These are phyloP conservation scores for Zapus hudsonius DNA, from an alignment of 2,113 vertebrate species.

Conservation along the genomic window DNA sequence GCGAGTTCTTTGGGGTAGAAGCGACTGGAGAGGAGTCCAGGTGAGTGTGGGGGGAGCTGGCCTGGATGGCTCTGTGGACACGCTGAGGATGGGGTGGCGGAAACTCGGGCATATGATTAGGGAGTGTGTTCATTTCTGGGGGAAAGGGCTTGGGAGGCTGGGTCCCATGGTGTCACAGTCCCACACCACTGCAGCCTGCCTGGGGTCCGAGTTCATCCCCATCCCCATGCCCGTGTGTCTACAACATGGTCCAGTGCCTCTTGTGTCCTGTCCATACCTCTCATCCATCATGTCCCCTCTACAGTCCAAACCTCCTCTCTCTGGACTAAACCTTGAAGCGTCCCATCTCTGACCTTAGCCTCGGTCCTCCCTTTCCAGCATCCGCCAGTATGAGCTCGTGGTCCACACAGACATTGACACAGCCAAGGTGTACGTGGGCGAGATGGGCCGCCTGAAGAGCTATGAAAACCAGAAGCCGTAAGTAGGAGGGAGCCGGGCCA, in stretches of 20 bases:
- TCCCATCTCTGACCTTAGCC: background rate
- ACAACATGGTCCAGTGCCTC: background rate
- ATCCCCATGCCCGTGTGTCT: rapidly evolving
- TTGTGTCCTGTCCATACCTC: background rate
- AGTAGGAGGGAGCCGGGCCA: slow-evolving; percentile 76
- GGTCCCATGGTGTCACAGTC: background rate
- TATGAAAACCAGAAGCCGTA: slow-evolving; percentile 98
- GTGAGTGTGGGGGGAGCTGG: slow-evolving; percentile 78
- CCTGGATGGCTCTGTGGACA: background rate
- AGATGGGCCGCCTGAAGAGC: slow-evolving; percentile 96
- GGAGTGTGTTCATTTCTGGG: background rate
- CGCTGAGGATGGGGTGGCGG: background rate
- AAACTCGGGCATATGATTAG: rapidly evolving
- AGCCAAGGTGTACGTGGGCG: slow-evolving; percentile 93
- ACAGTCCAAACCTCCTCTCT: background rate
- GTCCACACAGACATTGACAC: slow-evolving; percentile 90
- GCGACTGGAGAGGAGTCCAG: slow-evolving; percentile 97
- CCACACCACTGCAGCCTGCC: background rate
- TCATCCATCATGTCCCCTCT: background rate
- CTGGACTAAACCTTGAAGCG: background rate
- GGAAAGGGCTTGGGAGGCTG: background rate
- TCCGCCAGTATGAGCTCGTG: slow-evolving; percentile 96
- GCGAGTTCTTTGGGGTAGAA: slow-evolving; percentile 97
- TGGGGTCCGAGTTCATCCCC: background rate
- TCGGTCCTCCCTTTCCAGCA: slow-evolving; percentile 84